Evolutionary conservation across 2,113 vertebrate species (phyloP), one percentile per base, ranked within the genome.

Genomic region (Oenanthe oenanthe): DNA sequence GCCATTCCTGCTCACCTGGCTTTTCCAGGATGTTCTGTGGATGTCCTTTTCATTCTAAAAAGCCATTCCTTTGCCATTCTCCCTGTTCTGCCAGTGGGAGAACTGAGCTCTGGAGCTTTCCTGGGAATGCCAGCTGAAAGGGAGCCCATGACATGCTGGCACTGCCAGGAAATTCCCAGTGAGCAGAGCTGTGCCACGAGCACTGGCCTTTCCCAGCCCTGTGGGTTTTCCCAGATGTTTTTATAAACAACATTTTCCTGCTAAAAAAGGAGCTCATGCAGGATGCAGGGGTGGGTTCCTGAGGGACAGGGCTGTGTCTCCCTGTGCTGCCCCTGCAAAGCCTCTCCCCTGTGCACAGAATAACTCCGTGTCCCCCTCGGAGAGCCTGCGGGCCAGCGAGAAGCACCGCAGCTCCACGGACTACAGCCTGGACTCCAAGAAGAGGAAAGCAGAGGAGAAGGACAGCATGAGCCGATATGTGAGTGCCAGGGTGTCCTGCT

Each of bases 381-480:
- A 99, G 97, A 99, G 99, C 96, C 97, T 99, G 92, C 97, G 99
- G 40, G 97, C 98, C 75, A 99, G 98, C 1, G 99, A 99, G 97
- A 99, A 99, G 96, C 99, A 99, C 97, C 98, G 99, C 40, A 97
- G 98, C 92, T 99, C 99, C 17, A 97, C 99, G 0, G 99, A 99
- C 75, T 99, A 99, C 67, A 92, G 98, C 88, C 97, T 99, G 19
- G 99, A 99, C 93, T 97, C 99, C 88, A 99, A 99, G 98, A 99
- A 99, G 93, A 96, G 99, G 95, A 99, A 99, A 95, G 99, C 99
- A 0, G 99, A 99, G 63, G 99, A 99, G 97, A 99, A 99, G 95
- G 99, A 99, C 97, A 99, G 97, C 95, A 97, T 99, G 98, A 98
- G 99, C 97, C 98, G 99, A 98, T 99, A 99, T 65, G 99, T 99